Evolutionary conservation across 2,113 vertebrate genomes (phyloP).

Genomic region (Rhodinocichla rosea): DNA sequence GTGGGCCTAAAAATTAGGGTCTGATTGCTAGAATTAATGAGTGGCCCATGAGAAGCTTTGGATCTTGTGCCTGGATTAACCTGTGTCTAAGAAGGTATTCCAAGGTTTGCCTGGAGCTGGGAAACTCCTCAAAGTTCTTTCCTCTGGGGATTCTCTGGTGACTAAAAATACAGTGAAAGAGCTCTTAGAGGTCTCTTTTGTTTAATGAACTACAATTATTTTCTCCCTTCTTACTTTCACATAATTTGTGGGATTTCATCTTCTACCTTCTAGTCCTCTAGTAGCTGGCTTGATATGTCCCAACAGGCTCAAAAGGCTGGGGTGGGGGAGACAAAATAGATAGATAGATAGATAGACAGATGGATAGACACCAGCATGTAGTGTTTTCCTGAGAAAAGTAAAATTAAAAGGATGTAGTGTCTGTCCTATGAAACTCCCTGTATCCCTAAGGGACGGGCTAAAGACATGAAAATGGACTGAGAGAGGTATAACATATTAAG

Average conservation of each 20-base stretch:
- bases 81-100: neutral
- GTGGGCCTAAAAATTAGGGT: neutral
- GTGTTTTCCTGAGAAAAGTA: neutral
- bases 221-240: neutral
- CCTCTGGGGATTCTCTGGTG: neutral
- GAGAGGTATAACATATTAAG: neutral
- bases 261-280: neutral
- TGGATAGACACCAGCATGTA: neutral
- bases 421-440: neutral
- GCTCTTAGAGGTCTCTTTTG: neutral
- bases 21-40: neutral
- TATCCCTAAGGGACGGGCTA: neutral
- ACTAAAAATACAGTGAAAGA: neutral
- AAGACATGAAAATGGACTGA: neutral
- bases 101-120: neutral
- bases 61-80: neutral
- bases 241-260: neutral
- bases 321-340: neutral
- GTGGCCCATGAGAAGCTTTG: neutral
- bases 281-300: neutral
- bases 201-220: neutral
- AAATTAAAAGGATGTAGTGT: neutral
- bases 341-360: neutral
- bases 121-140: neutral
- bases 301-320: neutral